These are phyloP conservation scores for Drosophila percnosoma DNA, from an alignment of 2,888 invertebrate genomes.

Conservation along the genomic window DNA sequence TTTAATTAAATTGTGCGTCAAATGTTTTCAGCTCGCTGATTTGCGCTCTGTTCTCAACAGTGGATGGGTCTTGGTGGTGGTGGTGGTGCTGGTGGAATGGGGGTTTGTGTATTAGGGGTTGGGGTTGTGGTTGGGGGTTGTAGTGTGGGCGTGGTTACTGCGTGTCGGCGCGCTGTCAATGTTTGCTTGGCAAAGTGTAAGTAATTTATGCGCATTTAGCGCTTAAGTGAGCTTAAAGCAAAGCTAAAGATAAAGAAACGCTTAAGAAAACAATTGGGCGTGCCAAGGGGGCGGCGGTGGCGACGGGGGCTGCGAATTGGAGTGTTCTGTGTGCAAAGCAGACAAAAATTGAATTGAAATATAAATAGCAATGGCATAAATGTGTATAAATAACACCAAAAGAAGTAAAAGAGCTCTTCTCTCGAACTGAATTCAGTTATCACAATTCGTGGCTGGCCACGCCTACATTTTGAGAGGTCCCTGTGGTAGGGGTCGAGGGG, in stretches of 20 bases:
- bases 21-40: constrained; percentile 71
- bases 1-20: constrained; percentile 79
- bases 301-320: background rate
- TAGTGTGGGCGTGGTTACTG: constrained; percentile 17
- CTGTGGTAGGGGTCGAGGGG: constrained; percentile 17
- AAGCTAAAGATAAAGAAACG: constrained; percentile 65
- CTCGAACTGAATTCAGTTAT: background rate
- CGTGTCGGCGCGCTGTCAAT: constrained; percentile 68
- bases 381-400: constrained; percentile 4
- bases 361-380: constrained; percentile 6
- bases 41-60: constrained; percentile 36
- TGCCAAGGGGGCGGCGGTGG: background rate
- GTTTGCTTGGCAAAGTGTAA: constrained; percentile 78
- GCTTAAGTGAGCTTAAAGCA: constrained; percentile 75
- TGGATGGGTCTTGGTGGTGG: constrained; percentile 4
- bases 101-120: background rate
- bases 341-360: constrained; percentile 17
- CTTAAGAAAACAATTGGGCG: constrained; percentile 55
- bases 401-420: background rate
- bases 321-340: background rate
- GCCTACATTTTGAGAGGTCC: constrained; percentile 11
- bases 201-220: constrained; percentile 80
- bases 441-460: constrained; percentile 16
- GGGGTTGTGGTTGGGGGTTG: background rate
- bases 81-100: background rate